These are phyloP conservation scores for Polypedilum vanderplanki DNA, from an alignment of 1,140 invertebrate species.

Conservation along the genomic window DNA sequence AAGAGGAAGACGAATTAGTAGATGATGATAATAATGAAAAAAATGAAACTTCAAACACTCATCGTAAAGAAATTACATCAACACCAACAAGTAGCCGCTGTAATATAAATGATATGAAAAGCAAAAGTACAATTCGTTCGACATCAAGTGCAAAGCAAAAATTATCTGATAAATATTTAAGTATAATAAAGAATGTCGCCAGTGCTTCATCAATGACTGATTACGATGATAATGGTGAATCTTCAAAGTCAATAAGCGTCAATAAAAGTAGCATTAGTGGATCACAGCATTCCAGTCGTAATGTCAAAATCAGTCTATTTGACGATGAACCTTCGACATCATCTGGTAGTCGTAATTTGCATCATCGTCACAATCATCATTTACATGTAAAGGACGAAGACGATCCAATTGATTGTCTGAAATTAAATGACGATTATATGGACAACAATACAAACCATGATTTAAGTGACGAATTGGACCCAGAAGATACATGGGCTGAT, in stretches of 20 bases:
- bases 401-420: conserved; percentile 39
- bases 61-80: conserved; percentile 24
- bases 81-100: conserved; percentile 30
- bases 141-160: conserved; percentile 26
- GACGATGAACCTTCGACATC: conserved; percentile 3
- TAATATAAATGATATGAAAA: conserved; percentile 10
- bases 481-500: conserved; percentile 42
- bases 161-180: conserved; percentile 29
- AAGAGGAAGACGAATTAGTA: too few relatives aligned
- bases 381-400: conserved; percentile 32
- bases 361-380: not conserved
- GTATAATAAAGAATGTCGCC: not conserved
- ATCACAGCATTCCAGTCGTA: not conserved
- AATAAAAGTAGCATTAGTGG: not conserved
- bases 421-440: conserved; percentile 31
- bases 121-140: conserved; percentile 24
- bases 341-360: not conserved
- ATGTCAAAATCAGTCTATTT: conserved; percentile 8
- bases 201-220: conserved; percentile 6
- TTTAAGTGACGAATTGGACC: conserved; percentile 2
- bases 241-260: conserved; percentile 9
- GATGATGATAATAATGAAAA: too few relatives aligned
- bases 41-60: too few relatives aligned
- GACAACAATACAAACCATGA: conserved; percentile 21
- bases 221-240: conserved; percentile 21